Evolutionary conservation across 2,888 invertebrate genomes (phyloP).

Genomic region (Crepidodera aurea): DNA sequence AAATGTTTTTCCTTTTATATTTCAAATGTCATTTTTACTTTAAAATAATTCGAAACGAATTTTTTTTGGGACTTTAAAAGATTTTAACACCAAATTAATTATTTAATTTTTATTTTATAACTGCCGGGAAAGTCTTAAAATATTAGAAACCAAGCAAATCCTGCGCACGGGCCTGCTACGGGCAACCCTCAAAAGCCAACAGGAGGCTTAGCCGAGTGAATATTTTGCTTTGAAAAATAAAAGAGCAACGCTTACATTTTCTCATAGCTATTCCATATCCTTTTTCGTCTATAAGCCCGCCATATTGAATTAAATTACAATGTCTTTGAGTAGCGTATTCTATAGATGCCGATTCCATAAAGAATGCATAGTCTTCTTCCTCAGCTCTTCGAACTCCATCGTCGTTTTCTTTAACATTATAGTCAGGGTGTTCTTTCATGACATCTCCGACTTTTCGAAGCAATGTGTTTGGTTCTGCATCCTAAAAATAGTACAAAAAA

Average conservation of each 20-base stretch:
- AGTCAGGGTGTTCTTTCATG: slow-evolving; percentile 41
- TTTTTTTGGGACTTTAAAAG: no score
- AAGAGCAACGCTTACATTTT: slow-evolving; percentile 51
- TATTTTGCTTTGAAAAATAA: no score
- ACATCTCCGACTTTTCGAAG: slow-evolving; percentile 37
- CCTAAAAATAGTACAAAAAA: slow-evolving; percentile 23
- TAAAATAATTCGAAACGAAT: no score
- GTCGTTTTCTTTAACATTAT: slow-evolving; percentile 40
- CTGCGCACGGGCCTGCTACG: no score
- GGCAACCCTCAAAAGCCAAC: no score
- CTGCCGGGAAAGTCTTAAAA: no score
- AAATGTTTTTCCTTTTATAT: no score
- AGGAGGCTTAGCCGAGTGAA: no score
- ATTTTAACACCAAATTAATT: no score
- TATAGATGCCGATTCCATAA: slow-evolving; percentile 54
- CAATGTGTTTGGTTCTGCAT: slow-evolving; percentile 33
- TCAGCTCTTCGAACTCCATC: slow-evolving; percentile 43
- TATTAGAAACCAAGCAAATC: no score
- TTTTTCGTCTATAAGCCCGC: slow-evolving; percentile 50
- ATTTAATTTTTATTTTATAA: no score
- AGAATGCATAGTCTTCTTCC: slow-evolving; percentile 49
- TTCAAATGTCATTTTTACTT: no score
- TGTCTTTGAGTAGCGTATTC: slow-evolving; percentile 51
- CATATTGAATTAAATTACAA: slow-evolving; percentile 49
- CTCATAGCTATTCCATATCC: slow-evolving; percentile 55